phyloP scores from a whole-genome alignment of 2,797 vertebrate genomes.

The Prionace glauca region DNA sequence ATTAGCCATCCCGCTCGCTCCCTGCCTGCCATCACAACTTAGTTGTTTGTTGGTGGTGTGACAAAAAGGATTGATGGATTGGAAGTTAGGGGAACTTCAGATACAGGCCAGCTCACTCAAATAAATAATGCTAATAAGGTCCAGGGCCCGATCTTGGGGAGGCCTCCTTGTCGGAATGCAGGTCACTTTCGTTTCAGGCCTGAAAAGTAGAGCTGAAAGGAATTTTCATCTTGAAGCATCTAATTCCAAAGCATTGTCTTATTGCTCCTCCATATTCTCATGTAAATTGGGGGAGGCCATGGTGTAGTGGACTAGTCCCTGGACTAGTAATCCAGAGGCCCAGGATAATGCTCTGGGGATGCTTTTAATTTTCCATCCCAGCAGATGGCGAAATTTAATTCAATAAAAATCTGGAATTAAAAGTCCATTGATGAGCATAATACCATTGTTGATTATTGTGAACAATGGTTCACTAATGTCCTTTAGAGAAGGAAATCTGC shows the following conservation, averaged over 20 bases:
- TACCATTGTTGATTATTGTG: too few species aligned
- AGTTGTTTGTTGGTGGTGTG: neutral
- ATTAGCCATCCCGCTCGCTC: neutral
- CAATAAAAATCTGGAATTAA: too few species aligned
- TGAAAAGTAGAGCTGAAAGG: neutral
- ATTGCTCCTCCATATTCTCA: neutral
- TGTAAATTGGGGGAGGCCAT: neutral
- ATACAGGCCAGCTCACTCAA: neutral
- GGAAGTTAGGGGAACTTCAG: neutral
- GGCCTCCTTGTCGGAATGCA: neutral
- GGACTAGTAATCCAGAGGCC: too few species aligned
- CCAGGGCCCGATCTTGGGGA: neutral
- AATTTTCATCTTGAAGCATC: neutral
- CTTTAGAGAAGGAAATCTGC: too few species aligned
- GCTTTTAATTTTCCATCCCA: too few species aligned
- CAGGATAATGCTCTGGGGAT: too few species aligned
- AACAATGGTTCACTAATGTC: too few species aligned
- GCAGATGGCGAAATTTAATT: too few species aligned
- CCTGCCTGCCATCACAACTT: neutral
- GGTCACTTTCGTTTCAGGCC: neutral
- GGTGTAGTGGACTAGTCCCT: too few species aligned
- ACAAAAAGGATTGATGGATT: neutral
- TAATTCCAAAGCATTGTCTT: neutral
- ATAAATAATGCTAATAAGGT: neutral
- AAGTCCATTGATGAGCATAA: too few species aligned